Base-by-base conservation (phyloP, 2,797 vertebrate genomes). In the Poeciliopsis paucimaculata region DNA sequence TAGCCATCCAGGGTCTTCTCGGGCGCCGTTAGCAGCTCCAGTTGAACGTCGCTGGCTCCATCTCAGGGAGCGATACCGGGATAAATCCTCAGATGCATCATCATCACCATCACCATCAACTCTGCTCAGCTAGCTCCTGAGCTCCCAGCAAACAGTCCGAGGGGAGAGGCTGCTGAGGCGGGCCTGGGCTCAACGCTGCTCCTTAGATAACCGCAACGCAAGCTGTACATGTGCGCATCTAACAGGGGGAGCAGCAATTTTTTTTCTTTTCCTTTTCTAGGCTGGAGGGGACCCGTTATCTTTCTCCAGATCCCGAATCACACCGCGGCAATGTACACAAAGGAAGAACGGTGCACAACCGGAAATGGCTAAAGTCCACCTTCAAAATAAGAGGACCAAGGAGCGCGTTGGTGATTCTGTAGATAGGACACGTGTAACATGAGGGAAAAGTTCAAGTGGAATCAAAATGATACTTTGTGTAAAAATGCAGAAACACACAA, bases 41-140 rank as follows among this genome's bases (percentile, higher is more conserved):
- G 60, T 89, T 77, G 80, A 88, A 77, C 84, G 88, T 87, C 86
- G 84, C 86, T 84, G 93, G 90, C 82, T 92, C 91, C 93, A 93
- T 95, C 93, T 95, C 93, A 93, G 85, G 86, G 88, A 20, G 83
- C 91, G 86, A 90, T 88, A 76, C 93, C 83, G 87, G 92, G 94
- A 90, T 91, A 86, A 94, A 83, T 91, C 90, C 91, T 80, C 84
- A 55, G 90, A 91, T 89, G 91, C 93, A 91, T 80, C 93, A 90
- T 90, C 91, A 86, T 88, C 91, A 82, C 76, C 85, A 76, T 31
- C 73, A 53, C 18, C 80, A 31, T 82, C 70, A 57, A n/a, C 55
- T 60, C 55, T 12, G 73, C 80, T 90, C 87, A 84, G 89, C 89
- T 85, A 88, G 90, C 84, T 80, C 76, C 75, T 1, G 78, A 82